Percentiles rank a stretch among this genome's conserved stretches.
Evolutionary conservation across 2,113 vertebrate genomes (phyloP).

Genomic region (Felis chaus): DNA sequence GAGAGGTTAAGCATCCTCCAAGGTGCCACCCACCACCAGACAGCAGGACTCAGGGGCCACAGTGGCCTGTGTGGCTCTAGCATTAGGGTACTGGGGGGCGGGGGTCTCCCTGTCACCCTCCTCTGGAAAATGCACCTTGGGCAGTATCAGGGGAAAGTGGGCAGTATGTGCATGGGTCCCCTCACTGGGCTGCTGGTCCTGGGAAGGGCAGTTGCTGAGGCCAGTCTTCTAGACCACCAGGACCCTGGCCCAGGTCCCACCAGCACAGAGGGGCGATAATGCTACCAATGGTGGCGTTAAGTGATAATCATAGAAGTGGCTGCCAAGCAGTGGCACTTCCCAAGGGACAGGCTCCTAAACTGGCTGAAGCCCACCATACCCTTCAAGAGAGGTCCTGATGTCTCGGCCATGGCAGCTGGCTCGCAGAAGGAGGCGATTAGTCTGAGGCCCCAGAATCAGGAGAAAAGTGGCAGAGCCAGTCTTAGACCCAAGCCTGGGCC

Average conservation of each 20-base stretch:
- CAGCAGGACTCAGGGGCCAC: background rate
- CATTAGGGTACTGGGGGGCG: accelerated
- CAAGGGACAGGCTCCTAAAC: background rate
- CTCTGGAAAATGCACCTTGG: background rate
- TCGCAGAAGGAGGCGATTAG: background rate
- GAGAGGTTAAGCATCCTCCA: background rate
- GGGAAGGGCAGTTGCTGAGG: background rate
- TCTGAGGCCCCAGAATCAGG: background rate
- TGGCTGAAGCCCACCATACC: background rate
- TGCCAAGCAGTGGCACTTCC: background rate
- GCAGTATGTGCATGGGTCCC: background rate
- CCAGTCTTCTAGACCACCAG: background rate
- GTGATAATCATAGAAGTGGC: background rate
- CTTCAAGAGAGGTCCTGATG: accelerated
- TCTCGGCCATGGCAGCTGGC: background rate
- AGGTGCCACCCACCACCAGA: background rate
- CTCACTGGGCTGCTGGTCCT: background rate
- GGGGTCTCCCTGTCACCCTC: background rate
- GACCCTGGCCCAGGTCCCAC: accelerated
- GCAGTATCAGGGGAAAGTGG: background rate
- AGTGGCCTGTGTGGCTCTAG: background rate
- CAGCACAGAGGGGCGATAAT: accelerated
- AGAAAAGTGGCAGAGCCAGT: background rate
- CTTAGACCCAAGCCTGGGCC: background rate
- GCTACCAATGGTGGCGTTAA: accelerated